Evolutionary conservation across 2,797 vertebrate species (phyloP), one percentile per base, ranked within the genome.

Genomic region (Taeniopygia guttata): DNA sequence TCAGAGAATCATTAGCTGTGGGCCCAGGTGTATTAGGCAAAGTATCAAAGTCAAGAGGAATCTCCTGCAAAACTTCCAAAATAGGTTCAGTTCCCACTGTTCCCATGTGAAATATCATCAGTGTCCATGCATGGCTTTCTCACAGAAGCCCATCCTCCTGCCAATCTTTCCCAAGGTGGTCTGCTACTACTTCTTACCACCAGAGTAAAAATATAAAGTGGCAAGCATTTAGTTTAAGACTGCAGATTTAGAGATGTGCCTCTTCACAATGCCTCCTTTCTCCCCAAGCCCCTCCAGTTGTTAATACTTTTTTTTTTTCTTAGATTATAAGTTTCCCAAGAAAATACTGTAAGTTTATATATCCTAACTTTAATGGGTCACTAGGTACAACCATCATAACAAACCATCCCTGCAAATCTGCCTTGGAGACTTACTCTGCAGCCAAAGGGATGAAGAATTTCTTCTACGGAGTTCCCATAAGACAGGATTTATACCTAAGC

Each of bases 401-500:
- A 94, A 94, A 58, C 10, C 27, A 93, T 40, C 11, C n/a, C 32
- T 77, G 22, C 62, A 48, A 26, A 27, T 36, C 46, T 86, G 43
- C 55, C 46, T 74, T 21, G 30, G 54, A 89, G 66, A 58, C 17
- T 78, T 62, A 36, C 11, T 30, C 49, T 48, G 43, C 88, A 93
- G 67, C 59, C 58, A 90, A 12, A 19, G 11, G 10, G n/a, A 81
- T 45, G 64, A 93, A 43, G 36, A 78, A 86, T 94, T 94, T 78
- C 23, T 82, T 59, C 60, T 56, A 20, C 14, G 64, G 49, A 69
- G 27, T 13, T 84, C 79, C 48, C 74, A 77, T 17, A 64, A 56
- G 82, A 19, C 49, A 70, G 42, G 42, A 93, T 92, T 94, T 91
- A 80, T 15, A 89, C 25, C 73, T 51, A 68, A 74, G 29, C 64